Evolutionary conservation across 2,888 invertebrate species (phyloP).

Genomic region (Synanthedon andrenaeformis): DNA sequence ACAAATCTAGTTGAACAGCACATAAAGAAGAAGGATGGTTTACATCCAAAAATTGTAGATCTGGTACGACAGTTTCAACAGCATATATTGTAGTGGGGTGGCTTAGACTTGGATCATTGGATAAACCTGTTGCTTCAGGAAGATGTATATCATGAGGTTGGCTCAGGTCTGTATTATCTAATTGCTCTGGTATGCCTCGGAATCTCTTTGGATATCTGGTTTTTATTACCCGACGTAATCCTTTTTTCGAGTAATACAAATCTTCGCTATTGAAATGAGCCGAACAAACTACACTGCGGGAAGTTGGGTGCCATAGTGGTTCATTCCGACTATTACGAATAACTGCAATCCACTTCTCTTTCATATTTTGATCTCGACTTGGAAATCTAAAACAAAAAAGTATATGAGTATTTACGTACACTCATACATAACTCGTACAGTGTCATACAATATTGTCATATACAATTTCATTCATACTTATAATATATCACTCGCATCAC

Average conservation of each 20-base stretch:
- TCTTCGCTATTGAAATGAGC: slow-evolving; percentile 5
- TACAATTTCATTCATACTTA: no score
- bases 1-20: slow-evolving; percentile 1
- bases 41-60: neutral
- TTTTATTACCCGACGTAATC: slow-evolving; percentile 5
- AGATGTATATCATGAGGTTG: neutral
- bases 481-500: no score
- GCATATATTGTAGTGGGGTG: neutral
- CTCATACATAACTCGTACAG: no score
- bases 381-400: slow-evolving; percentile 4
- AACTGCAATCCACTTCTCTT: slow-evolving; percentile 5
- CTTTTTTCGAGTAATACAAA: slow-evolving; percentile 5
- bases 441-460: no score
- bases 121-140: neutral
- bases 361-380: slow-evolving; percentile 1
- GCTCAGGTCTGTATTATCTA: neutral
- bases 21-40: slow-evolving; percentile 1
- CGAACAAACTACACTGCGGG: slow-evolving; percentile 6
- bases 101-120: neutral
- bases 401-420: no score
- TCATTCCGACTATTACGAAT: slow-evolving; percentile 5
- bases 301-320: slow-evolving; percentile 5
- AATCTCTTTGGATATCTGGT: slow-evolving; percentile 5
- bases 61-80: neutral
- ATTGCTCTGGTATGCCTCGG: slow-evolving; percentile 1